phyloP scores from a whole-genome alignment of 2,113 vertebrate species.

The Atractosteus spatula region DNA sequence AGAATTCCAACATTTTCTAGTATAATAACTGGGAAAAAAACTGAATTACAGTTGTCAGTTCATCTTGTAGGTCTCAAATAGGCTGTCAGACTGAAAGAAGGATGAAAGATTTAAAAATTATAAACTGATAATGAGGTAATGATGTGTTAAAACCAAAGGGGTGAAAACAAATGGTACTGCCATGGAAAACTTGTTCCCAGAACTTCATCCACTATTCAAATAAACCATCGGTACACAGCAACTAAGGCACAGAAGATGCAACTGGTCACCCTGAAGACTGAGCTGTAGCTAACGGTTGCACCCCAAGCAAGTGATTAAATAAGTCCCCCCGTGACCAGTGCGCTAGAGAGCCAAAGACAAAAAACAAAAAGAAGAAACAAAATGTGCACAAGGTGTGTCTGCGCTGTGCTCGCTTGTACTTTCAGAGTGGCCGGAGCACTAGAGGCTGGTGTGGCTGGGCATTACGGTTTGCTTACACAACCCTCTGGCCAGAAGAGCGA shows the following conservation, averaged over 20 bases:
- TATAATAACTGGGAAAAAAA: constrained; percentile 17
- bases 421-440: neutral
- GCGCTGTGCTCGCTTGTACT: neutral
- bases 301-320: constrained; percentile 1
- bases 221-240: too few relatives aligned
- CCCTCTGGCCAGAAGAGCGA: constrained; percentile 45
- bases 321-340: constrained; percentile 25
- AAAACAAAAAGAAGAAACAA: too few relatives aligned
- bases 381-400: too few relatives aligned
- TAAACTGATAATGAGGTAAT: too few relatives aligned
- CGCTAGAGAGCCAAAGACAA: constrained; percentile 11
- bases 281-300: neutral
- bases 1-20: neutral
- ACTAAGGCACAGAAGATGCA: too few relatives aligned
- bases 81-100: neutral
- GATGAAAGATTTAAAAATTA: too few relatives aligned
- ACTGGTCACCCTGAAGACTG: too few relatives aligned
- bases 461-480: constrained; percentile 44
- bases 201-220: constrained; percentile 10
- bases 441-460: constrained; percentile 22
- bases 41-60: neutral
- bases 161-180: constrained; percentile 21
- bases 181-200: constrained; percentile 11
- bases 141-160: too few relatives aligned
- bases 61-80: neutral